Percentiles rank a stretch among this genome's conserved stretches.
Evolutionary conservation across 2,797 vertebrate genomes (phyloP).

Genomic region (Onychomys arenicola): DNA sequence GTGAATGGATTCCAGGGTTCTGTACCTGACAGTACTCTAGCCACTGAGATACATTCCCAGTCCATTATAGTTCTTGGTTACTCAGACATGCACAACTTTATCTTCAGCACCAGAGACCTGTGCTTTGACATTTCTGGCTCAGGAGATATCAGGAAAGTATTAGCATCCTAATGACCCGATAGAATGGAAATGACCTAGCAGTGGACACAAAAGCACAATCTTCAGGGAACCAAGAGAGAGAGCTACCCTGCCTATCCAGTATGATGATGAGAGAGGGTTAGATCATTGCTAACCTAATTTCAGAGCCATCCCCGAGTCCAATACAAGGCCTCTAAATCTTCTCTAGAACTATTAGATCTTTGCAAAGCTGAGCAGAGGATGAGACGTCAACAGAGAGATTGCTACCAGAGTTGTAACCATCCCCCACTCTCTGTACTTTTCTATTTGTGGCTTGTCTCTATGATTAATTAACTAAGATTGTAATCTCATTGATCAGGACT

Average conservation of each 20-base stretch:
- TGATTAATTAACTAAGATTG: slow-evolving; percentile 63
- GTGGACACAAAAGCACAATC: background rate
- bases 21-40: too few relatives aligned
- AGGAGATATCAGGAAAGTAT: background rate
- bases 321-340: fast-evolving
- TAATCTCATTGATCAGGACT: slow-evolving; percentile 52
- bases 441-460: slow-evolving; percentile 59
- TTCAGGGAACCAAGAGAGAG: too few relatives aligned
- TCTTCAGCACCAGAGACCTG: background rate
- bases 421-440: fast-evolving
- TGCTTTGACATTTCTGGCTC: background rate
- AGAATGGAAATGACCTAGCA: background rate
- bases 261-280: background rate
- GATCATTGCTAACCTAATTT: background rate
- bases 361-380: background rate
- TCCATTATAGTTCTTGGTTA: background rate
- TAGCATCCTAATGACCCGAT: too few relatives aligned
- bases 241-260: background rate
- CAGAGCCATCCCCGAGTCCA: background rate
- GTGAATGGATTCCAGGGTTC: background rate
- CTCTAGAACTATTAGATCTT: background rate
- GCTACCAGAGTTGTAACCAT: background rate
- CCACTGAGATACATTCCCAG: background rate
- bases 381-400: too few relatives aligned
- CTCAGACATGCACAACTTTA: background rate